Evolutionary conservation across 2,888 invertebrate species (phyloP).

Genomic region (Drosophila paranaensis): DNA sequence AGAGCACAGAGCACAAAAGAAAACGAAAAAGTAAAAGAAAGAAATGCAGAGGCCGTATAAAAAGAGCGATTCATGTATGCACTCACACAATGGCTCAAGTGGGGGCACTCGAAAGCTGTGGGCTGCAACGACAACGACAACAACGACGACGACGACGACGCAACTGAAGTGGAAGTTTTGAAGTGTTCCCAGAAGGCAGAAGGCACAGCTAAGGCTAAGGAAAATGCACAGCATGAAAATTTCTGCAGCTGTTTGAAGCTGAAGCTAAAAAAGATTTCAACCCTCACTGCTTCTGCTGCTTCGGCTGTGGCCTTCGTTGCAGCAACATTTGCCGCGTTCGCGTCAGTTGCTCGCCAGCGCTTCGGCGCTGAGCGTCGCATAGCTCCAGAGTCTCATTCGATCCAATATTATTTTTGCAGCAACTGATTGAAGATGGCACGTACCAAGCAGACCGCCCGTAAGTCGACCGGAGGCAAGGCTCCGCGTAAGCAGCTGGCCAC

Average conservation of each 20-base stretch:
- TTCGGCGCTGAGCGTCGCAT: slow-evolving; percentile 60
- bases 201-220: slow-evolving; percentile 25
- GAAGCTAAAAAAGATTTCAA: slow-evolving; percentile 51
- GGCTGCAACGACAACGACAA: slow-evolving; percentile 29
- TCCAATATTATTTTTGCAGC: slow-evolving; percentile 1
- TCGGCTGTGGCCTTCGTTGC: slow-evolving; percentile 26
- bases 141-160: slow-evolving; percentile 22
- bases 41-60: slow-evolving; percentile 30
- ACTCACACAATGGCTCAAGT: slow-evolving; percentile 53
- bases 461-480: slow-evolving; percentile 98
- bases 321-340: slow-evolving; percentile 16
- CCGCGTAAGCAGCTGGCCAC: slow-evolving; percentile 97
- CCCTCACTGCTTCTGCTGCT: slow-evolving; percentile 39
- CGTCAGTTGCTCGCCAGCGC: slow-evolving; percentile 65
- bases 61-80: slow-evolving; percentile 44
- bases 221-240: slow-evolving; percentile 47
- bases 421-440: slow-evolving; percentile 90
- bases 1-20: slow-evolving; percentile 30
- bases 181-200: slow-evolving; percentile 55
- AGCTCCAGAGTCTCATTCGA: not conserved
- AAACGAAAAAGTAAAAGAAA: slow-evolving; percentile 39
- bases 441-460: slow-evolving; percentile 99
- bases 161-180: slow-evolving; percentile 50
- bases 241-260: slow-evolving; percentile 34
- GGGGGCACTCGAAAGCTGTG: slow-evolving; percentile 46